These are phyloP conservation scores for Pherbina coryleti DNA, from an alignment of 2,888 invertebrate genomes.

Conservation along the genomic window DNA sequence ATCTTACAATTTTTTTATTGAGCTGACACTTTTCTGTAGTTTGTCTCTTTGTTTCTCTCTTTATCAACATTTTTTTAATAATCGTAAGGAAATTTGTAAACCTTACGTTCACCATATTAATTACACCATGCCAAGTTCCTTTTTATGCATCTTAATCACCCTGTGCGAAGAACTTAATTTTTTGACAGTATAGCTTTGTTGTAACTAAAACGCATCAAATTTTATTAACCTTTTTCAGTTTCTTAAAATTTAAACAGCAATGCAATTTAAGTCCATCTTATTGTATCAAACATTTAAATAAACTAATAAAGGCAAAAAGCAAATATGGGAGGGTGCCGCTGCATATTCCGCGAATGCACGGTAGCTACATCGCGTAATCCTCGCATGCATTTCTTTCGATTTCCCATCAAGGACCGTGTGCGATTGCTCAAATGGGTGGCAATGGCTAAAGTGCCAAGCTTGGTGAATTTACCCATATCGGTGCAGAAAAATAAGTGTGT, in stretches of 20 bases:
- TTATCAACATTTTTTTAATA: too few relatives aligned
- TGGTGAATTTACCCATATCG: constrained; percentile 62
- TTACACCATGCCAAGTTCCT: too few relatives aligned
- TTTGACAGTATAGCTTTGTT: too few relatives aligned
- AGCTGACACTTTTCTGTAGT: too few relatives aligned
- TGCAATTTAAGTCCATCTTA: not conserved
- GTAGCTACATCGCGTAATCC: constrained; percentile 68
- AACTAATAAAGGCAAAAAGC: not conserved
- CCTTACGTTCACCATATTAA: too few relatives aligned
- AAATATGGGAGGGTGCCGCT: constrained; percentile 73
- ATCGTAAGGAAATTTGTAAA: too few relatives aligned
- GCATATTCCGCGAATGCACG: constrained; percentile 71
- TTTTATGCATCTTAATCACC: too few relatives aligned
- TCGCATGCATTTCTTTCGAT: constrained; percentile 72
- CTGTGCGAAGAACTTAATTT: too few relatives aligned
- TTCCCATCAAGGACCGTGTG: constrained; percentile 66
- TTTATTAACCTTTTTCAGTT: too few relatives aligned
- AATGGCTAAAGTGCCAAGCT: constrained; percentile 50
- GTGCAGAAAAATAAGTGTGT: constrained; percentile 71
- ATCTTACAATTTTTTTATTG: too few relatives aligned
- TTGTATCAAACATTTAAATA: not conserved
- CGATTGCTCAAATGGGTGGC: constrained; percentile 56
- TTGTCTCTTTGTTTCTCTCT: too few relatives aligned
- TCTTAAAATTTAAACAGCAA: not conserved
- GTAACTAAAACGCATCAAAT: too few relatives aligned